phyloP scores from a whole-genome alignment of 2,113 vertebrate genomes.

The Rhynchopsitta pachyrhyncha region DNA sequence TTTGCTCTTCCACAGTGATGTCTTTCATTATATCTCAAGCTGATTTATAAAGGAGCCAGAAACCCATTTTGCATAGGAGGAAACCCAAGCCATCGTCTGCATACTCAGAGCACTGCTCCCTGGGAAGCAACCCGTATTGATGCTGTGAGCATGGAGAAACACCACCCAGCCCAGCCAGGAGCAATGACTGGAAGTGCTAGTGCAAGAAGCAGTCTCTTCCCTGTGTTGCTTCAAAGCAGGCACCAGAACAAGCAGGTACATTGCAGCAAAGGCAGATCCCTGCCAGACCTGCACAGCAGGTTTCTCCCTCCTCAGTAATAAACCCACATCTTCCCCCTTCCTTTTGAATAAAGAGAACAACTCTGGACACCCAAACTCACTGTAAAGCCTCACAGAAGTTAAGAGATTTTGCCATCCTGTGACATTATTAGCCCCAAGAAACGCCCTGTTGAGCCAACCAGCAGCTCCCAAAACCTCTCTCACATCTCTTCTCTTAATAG shows the following conservation, averaged over 20 bases:
- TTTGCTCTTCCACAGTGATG: not conserved
- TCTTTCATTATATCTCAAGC: not conserved
- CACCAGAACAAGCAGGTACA: not conserved
- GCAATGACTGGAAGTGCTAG: accelerated
- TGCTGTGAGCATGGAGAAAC: not conserved
- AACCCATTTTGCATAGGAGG: not conserved
- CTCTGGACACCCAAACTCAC: not conserved
- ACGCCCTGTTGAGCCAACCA: not conserved
- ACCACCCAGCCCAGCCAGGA: not conserved
- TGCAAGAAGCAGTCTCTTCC: not conserved
- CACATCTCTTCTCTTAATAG: not conserved
- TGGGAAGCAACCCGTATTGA: not conserved
- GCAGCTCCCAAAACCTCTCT: not conserved
- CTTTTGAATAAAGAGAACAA: not conserved
- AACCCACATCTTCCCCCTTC: not conserved
- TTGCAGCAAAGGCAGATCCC: not conserved
- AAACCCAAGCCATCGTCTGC: not conserved
- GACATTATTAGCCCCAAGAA: not conserved
- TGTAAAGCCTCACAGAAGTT: not conserved
- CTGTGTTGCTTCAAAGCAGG: not conserved
- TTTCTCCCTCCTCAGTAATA: not conserved
- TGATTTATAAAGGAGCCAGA: not conserved
- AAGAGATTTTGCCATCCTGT: not conserved
- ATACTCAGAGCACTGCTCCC: not conserved
- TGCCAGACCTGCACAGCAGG: not conserved